phyloP scores from a whole-genome alignment of 2,113 vertebrate species.

The Eulemur macaco region DNA sequence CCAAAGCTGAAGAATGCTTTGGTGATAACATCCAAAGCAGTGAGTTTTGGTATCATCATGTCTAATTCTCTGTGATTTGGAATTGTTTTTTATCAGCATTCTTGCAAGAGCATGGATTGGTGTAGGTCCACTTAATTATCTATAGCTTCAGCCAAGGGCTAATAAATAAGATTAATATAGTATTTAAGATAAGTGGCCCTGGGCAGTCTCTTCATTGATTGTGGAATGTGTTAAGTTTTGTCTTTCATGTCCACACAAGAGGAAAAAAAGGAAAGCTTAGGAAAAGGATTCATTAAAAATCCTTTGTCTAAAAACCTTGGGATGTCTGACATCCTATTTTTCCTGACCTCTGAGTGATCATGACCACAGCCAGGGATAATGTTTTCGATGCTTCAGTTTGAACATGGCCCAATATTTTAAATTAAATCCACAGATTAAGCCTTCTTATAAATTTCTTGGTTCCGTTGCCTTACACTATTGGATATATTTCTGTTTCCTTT shows the following conservation, averaged over 20 bases:
- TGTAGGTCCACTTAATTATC: conserved; percentile 14
- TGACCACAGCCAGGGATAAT: background rate
- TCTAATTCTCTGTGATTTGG: conserved; percentile 16
- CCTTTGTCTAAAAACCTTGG: conserved; percentile 51
- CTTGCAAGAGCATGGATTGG: background rate
- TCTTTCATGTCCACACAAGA: conserved; percentile 58
- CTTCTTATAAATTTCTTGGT: conserved; percentile 72
- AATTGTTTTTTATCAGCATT: conserved; percentile 60
- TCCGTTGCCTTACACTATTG: conserved; percentile 59
- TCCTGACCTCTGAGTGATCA: conserved; percentile 38
- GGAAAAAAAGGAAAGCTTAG: conserved; percentile 32
- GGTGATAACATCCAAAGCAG: background rate
- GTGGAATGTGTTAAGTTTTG: background rate
- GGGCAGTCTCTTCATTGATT: conserved; percentile 34
- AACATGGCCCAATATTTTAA: conserved; percentile 70
- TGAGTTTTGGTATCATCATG: conserved; percentile 16
- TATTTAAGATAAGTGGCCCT: conserved; percentile 57
- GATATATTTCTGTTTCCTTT: conserved; percentile 74
- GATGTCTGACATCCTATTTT: conserved; percentile 55
- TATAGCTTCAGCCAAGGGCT: background rate
- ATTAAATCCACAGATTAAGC: conserved; percentile 62
- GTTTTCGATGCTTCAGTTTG: conserved; percentile 64
- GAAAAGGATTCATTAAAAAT: conserved; percentile 60
- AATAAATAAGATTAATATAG: conserved; percentile 67
- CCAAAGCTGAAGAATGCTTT: background rate